phyloP scores from a whole-genome alignment of 2,797 vertebrate species.

The Pogonophryne albipinna region DNA sequence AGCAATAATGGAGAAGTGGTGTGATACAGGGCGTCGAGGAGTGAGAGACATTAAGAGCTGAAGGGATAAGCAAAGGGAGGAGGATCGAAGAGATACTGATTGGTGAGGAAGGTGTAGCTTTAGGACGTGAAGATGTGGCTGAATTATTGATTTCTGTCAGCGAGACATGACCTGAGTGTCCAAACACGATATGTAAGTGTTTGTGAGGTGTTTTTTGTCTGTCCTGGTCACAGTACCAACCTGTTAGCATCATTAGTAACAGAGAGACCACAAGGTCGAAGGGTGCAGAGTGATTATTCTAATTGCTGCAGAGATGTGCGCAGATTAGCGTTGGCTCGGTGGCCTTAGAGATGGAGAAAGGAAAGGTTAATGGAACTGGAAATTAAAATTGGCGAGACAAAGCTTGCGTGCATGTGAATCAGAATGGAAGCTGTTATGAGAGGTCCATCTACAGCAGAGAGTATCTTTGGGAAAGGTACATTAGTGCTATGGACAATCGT shows the following conservation, averaged over 20 bases:
- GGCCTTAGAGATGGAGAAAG: not conserved
- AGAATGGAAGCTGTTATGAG: not conserved
- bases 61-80: constrained; percentile 45
- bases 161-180: constrained; percentile 12
- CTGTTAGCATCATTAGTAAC: constrained; percentile 19
- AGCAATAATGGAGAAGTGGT: constrained; percentile 43
- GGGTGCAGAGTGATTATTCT: constrained; percentile 3
- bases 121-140: constrained; percentile 4
- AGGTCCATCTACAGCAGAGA: too few relatives aligned
- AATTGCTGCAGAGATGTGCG: constrained; percentile 17
- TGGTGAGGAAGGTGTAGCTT: constrained; percentile 22
- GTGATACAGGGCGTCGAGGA: constrained; percentile 1
- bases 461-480: too few relatives aligned
- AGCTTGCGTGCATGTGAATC: not conserved
- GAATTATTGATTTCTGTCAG: constrained; percentile 26
- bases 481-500: too few relatives aligned
- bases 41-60: constrained; percentile 10
- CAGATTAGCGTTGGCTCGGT: not conserved
- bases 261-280: constrained; percentile 21
- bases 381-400: not conserved
- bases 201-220: not conserved
- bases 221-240: not conserved
- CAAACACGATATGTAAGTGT: not conserved
- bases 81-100: constrained; percentile 21
- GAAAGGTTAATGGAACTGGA: constrained; percentile 14